Evolutionary conservation across 1,140 invertebrate genomes (phyloP).

Genomic region (Drosophila malerkotliana): DNA sequence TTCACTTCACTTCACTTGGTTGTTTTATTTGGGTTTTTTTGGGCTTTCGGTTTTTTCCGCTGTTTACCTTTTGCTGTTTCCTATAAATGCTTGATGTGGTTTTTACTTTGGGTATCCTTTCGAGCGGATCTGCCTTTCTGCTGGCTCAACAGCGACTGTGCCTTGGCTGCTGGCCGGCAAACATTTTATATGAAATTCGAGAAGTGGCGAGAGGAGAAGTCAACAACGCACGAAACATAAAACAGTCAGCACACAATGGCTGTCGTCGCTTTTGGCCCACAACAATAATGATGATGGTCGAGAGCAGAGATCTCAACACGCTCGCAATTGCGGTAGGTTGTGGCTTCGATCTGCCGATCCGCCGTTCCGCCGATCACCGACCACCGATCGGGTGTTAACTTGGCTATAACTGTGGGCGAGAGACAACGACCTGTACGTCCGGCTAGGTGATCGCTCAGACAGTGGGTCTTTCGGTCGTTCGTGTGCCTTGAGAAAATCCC

Average conservation of each 20-base stretch:
- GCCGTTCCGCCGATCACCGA: conserved; percentile 1
- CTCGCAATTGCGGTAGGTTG: conserved; percentile 75
- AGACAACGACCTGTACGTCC: conserved; percentile 63
- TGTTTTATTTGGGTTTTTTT: conserved; percentile 9
- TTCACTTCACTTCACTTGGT: conserved; percentile 68
- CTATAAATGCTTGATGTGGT: conserved; percentile 62
- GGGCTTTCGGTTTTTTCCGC: conserved; percentile 20
- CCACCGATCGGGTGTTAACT: conserved; percentile 1
- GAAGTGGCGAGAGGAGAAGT: conserved; percentile 54
- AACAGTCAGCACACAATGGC: conserved; percentile 51
- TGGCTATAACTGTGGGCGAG: conserved; percentile 52
- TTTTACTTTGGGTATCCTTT: conserved; percentile 56
- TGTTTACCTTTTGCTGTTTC: conserved; percentile 72
- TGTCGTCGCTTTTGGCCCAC: conserved; percentile 50
- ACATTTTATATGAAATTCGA: conserved; percentile 79
- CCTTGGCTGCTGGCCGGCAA: conserved; percentile 56
- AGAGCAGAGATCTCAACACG: conserved; percentile 55
- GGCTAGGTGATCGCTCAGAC: conserved; percentile 17
- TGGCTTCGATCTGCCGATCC: conserved; percentile 55
- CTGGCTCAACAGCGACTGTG: conserved; percentile 73
- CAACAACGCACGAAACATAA: conserved; percentile 49
- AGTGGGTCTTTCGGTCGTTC: conserved; percentile 8
- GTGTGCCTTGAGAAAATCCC: conserved; percentile 77
- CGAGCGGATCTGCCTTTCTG: conserved; percentile 61
- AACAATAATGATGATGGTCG: conserved; percentile 41